A percentile compares a stretch with the other conserved stretches of the same genome.
Conservation (phyloP, 2,797 vertebrate genomes). For the Enoplosus armatus region DNA sequence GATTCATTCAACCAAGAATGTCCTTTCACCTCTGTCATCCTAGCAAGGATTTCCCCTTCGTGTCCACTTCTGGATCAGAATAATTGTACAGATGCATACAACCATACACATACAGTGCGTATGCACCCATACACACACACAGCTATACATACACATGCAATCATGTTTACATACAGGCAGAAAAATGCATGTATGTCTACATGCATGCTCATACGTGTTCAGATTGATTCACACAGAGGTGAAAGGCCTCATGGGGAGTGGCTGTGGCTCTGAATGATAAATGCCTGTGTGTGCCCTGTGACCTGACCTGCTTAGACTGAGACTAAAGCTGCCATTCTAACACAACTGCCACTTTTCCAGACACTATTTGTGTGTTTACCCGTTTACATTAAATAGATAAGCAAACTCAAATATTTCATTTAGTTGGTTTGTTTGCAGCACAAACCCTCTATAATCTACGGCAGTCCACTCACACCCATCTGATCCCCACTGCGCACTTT, state of each 20-base stretch:
- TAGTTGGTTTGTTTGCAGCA: not conserved
- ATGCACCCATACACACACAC: not conserved
- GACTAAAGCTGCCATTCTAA: slow-evolving; percentile 13
- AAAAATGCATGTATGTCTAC: slow-evolving; percentile 12
- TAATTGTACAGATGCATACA: slow-evolving; percentile 37
- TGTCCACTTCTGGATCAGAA: slow-evolving; percentile 40
- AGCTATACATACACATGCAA: slow-evolving; percentile 3
- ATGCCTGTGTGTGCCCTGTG: slow-evolving; percentile 48
- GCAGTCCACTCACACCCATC: not conserved
- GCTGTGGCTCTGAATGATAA: slow-evolving; percentile 56
- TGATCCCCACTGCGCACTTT: not conserved
- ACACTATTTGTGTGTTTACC: slow-evolving; percentile 1
- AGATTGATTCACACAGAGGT: slow-evolving; percentile 55
- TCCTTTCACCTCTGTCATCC: slow-evolving; percentile 71
- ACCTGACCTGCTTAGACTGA: slow-evolving; percentile 52
- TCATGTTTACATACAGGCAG: slow-evolving; percentile 18
- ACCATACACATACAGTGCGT: not conserved
- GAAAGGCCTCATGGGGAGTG: slow-evolving; percentile 44
- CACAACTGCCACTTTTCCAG: slow-evolving; percentile 8
- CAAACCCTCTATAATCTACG: not conserved
- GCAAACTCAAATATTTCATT: not conserved
- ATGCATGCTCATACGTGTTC: slow-evolving; percentile 30
- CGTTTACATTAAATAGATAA: not conserved
- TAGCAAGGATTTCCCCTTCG: slow-evolving; percentile 30
- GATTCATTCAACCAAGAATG: slow-evolving; percentile 69